Base-by-base conservation (phyloP, 2,888 invertebrate species). In the Xiphydria camelus region DNA sequence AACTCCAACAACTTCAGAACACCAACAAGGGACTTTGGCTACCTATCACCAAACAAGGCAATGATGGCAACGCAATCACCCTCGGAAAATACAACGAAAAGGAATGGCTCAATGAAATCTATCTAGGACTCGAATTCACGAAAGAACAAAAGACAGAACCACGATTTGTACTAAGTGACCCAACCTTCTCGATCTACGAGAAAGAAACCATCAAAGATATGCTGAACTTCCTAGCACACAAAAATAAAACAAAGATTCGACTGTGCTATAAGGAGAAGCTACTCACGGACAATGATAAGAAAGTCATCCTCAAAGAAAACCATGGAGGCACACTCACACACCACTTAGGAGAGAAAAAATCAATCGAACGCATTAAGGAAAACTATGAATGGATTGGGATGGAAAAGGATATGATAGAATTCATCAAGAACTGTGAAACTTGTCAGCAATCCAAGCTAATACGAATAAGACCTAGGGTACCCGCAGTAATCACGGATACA, bases 401-500 rank as follows among this genome's bases (percentile, higher is more conserved):
- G 21, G 43, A 43, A 4, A 37, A 43, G 4, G 26, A 25, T 18
- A 36, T 38, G 12, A 20, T 22, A 14, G 34, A 33, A 33, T 42
- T n/a, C 4, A 23, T 44, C 7, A 37, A 36, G 15, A 41, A 17
- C 33, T 41, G 49, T 10, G 32, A 14, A 4, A 29, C 12, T n/a
- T 35, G 34, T 17, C 39, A 34, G 38, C 35, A 14, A 14, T 23
- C 25, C n/a, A 45, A 45, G 19, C 33, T 41, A 6, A 23, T 15
- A 7, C 12, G 41, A 20, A 45, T 37, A 12, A 26, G 44, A 14
- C 34, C 33, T 3, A 19, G 38, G 22, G 37, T 38, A 2, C 29
- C 33, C 12, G 43, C 32, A 2, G 39, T 41, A 3, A 33, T 37
- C 12, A 36, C 44, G 10, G 44, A 45, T 18, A 25, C 45, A 5